A percentile compares a stretch with the other conserved stretches of the same genome.
Conservation (phyloP, 1,140 invertebrate genomes). For the Drosophila carrolli region DNA sequence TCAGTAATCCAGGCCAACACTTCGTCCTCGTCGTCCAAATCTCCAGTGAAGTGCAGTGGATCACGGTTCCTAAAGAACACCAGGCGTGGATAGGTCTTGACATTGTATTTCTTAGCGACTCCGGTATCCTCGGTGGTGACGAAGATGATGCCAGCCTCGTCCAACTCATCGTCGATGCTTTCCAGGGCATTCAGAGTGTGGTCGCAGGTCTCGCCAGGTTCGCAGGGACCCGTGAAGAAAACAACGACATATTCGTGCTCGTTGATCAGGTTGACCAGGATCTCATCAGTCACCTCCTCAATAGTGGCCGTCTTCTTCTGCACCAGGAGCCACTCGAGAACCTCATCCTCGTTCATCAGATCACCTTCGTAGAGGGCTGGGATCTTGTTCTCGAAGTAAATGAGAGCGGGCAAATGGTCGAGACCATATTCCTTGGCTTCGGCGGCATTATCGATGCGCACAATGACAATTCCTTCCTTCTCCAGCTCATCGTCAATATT, state of each 20-base stretch:
- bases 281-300: constrained; percentile 97
- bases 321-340: constrained; percentile 94
- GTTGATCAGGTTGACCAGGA: constrained; percentile 93
- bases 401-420: constrained; percentile 93
- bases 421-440: constrained; percentile 96
- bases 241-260: constrained; percentile 97
- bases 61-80: constrained; percentile 96
- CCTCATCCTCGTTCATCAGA: constrained; percentile 95
- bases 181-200: constrained; percentile 94
- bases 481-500: constrained; percentile 97
- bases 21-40: constrained; percentile 95
- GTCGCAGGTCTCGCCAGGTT: constrained; percentile 94
- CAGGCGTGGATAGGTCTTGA: constrained; percentile 93
- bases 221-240: constrained; percentile 95
- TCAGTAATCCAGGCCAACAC: constrained; percentile 96
- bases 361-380: constrained; percentile 96
- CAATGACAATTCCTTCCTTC: constrained; percentile 95
- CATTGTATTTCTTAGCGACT: constrained; percentile 93
- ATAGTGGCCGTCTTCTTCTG: constrained; percentile 96
- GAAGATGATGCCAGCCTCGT: constrained; percentile 96
- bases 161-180: constrained; percentile 96
- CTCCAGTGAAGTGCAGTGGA: constrained; percentile 90
- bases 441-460: constrained; percentile 94
- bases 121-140: constrained; percentile 94
- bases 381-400: constrained; percentile 97